Evolutionary conservation across 1,140 invertebrate genomes (phyloP), one percentile per base, ranked within the genome.

Genomic region (Anthonomus grandis): DNA sequence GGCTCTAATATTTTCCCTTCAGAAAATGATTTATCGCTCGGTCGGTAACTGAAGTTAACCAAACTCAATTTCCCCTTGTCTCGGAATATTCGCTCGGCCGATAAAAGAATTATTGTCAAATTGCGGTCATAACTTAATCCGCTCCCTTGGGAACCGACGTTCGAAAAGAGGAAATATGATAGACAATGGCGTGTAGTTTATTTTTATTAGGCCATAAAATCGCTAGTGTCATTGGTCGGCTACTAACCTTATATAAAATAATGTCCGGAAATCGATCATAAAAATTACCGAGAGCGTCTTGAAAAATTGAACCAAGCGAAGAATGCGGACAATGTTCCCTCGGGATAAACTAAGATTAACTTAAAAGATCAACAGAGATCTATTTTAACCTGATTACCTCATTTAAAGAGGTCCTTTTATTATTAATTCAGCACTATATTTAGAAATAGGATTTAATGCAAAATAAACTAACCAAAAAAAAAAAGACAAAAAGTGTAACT

Each of bases 91-190:
- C n/a, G n/a, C n/a, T n/a, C n/a, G n/a, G n/a, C n/a, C n/a, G n/a
- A 41, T 41, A 41, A 41, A n/a, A 19, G 38, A 19, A 41, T n/a
- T 41, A 41, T 41, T 41, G 17, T 41, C 38, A 41, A 41, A 41
- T 41, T 41, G 38, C 38, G 38, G 38, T 19, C 38, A 41, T 15
- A 41, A 41, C 18, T 41, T 41, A 41, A 41, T 41, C 38, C 38
- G 12, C 38, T 41, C 38, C 38, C 12, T 10, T 17, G 38, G 10
- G 12, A 41, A 10, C 10, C 12, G n/a, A n/a, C n/a, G n/a, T n/a
- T n/a, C n/a, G n/a, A n/a, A 34, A 34, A 34, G 31, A 10, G 13
- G 38, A n/a, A 41, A n/a, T 41, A 41, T 41, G 38, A 41, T 41
- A 41, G 38, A 41, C 38, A 41, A 15, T 41, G 1, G n/a, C 10